Base-by-base conservation (phyloP, 2,888 invertebrate species). In the Calephelis perditalis region DNA sequence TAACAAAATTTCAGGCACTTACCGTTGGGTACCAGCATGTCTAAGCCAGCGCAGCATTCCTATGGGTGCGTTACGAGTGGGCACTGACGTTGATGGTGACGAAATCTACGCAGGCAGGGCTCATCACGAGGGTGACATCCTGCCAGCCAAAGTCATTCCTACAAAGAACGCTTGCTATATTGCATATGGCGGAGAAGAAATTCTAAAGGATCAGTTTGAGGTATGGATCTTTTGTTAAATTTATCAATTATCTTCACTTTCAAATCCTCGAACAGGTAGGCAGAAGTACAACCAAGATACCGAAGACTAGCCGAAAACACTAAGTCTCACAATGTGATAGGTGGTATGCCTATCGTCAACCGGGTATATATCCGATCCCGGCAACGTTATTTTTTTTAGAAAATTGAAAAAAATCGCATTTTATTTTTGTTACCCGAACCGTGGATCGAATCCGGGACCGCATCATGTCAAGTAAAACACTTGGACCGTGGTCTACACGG, bases 61-160 rank as follows among this genome's bases (percentile, higher is more conserved):
- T 0, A 89, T 88, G 2, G 91, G 91, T 6, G 91, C 91, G 2
- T 73, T 91, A 62, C 77, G 86, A 52, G 91, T 91, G 36, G 96
- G 96, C 35, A 90, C 91, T 2, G 96, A 96, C 73, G 81, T 80
- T 11, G 95, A 96, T 70, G 96, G 96, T 0, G 90, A 92, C 1
- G 86, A 92, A 58, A 95, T 96, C 71, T 96, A 92, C 77, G 94
- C 96, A 0, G 96, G 96, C 0, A 92, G 96, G 58, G 92, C 93
- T 0, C 91, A 84, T 62, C 93, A 95, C 71, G 91, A 92, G 63
- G 94, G 94, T 0, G 93, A 94, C 71, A 91, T 93, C 74, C 70
- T 94, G 0, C 94, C 94, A 3, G 94, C 94, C 0, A 94, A 94
- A 81, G 92, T 94, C 43, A 93, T 94, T 49, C 94, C 94, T 0